A percentile compares a stretch with the other conserved stretches of the same genome.
phyloP scores from a whole-genome alignment of 2,797 vertebrate genomes.

The Sebastes taczanowskii region DNA sequence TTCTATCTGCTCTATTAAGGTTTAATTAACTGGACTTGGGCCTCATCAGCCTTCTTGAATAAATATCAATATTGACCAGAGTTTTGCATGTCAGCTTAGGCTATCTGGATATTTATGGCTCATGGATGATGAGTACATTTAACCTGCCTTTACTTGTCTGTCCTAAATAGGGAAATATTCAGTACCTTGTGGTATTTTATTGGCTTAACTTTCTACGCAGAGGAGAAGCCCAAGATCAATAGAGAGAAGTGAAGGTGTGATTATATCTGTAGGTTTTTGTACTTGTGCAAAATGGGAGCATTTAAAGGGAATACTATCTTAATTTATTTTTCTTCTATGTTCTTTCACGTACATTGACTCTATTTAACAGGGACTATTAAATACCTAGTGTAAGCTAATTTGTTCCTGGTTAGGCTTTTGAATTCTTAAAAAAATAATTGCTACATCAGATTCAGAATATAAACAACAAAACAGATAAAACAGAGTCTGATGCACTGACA shows the following conservation, averaged over 20 bases:
- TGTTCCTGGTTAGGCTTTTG: neutral
- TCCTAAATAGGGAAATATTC: slow-evolving; percentile 21
- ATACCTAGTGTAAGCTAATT: neutral
- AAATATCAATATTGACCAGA: slow-evolving; percentile 72
- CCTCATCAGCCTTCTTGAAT: slow-evolving; percentile 60
- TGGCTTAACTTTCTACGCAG: neutral
- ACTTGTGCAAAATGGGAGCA: neutral
- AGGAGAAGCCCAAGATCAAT: slow-evolving; percentile 48
- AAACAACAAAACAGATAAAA: too few relatives aligned
- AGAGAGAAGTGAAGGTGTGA: slow-evolving; percentile 22
- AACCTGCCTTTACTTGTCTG: slow-evolving; percentile 26
- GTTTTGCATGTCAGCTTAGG: slow-evolving; percentile 51
- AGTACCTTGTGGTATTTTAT: slow-evolving; percentile 8
- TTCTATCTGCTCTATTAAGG: slow-evolving; percentile 51
- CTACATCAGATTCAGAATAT: neutral
- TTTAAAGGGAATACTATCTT: neutral
- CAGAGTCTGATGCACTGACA: neutral
- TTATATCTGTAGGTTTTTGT: slow-evolving; percentile 14
- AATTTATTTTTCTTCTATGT: neutral
- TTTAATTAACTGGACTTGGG: slow-evolving; percentile 66
- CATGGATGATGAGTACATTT: slow-evolving; percentile 41
- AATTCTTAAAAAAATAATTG: neutral
- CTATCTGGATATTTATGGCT: slow-evolving; percentile 50
- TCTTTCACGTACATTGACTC: neutral
- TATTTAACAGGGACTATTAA: neutral